Base-by-base conservation (phyloP, 2,113 vertebrate species). In the Sinocyclocheilus anophthalmus region DNA sequence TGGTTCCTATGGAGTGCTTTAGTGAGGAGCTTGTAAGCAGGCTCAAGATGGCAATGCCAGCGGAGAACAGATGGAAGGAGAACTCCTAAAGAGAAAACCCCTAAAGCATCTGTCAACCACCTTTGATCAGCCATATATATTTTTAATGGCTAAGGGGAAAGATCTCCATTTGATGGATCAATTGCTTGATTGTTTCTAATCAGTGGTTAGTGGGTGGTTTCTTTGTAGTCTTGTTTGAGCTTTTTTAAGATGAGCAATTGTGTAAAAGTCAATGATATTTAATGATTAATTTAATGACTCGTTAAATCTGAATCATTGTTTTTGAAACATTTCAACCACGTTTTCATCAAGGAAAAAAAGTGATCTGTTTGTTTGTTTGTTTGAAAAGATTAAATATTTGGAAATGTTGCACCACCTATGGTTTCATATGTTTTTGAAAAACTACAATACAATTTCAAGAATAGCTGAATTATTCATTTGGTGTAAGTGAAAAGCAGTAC, bases 41-140 rank as follows among this genome's bases (percentile, higher is more conserved):
- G 72, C 69, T 86, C 76, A 82, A 83, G 88, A 85, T 85, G 90
- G 93, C 89, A 91, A 84, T 90, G 85, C 87, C 86, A 82, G 85
- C 4, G 87, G 86, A 88, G 30, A 92, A 90, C 94, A 94, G 94
- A 95, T 93, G 94, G 93, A 86, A 88, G 85, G 55, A 88, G 91
- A 86, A 88, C 69, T 92, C 93, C 91, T 89, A 75, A 85, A 93
- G 92, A 91, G 85, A 82, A 87, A 77, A 88, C 86, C 88, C 89
- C 92, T 83, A 90, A 92, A 93, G 90, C 92, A 91, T 93, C 90
- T 92, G 91, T 88, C 92, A 91, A 91, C 89, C 85, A 90, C 87
- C 92, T 93, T 90, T 89, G 90, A 92, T 92, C 88, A 82, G 59
- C 61, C 75, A 85, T 85, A 75, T 83, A 73, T 30, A 73, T 69